Evolutionary conservation across 1,140 invertebrate species (phyloP), one percentile per base, ranked within the genome.

Genomic region (Trialeurodes vaporariorum): DNA sequence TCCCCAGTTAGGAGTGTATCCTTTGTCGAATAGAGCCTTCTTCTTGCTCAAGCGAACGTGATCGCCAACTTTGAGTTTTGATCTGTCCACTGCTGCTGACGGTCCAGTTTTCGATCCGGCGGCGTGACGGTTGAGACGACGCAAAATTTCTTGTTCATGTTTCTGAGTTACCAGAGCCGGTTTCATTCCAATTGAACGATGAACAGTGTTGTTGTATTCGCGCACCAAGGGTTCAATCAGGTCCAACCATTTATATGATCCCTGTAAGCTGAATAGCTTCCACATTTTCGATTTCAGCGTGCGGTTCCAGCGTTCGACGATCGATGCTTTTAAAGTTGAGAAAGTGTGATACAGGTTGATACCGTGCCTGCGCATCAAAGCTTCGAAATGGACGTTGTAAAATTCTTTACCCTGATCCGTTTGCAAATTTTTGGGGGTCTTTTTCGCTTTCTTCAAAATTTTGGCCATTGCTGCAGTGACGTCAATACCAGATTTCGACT

Each of bases 141-240:
- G n/a, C n/a, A n/a, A n/a, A n/a, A n/a, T n/a, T n/a, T n/a, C n/a
- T n/a, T n/a, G n/a, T n/a, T n/a, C n/a, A n/a, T n/a, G n/a, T n/a
- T 64, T 22, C n/a, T 64, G 25, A 69, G 65, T 76, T 1, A 58
- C 65, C 25, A 27, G 59, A 59, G 69, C 68, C 22, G 80, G 80
- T 61, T 69, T 73, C 70, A 75, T 76, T 73, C 73, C 72, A 23
- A 80, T 81, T n/a, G 74, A 79, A 62, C 76, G 60, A 76, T 82
- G 79, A 67, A 69, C 70, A 59, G 71, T 76, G 64, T 77, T 73
- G 74, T 82, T 82, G 69, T 82, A 82, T 40, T 72, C 62, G 22
- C 73, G 9, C 21, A 79, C 71, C 21, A 81, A 27, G 61, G 78
- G 61, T n/a, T 67, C 59, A 62, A 81, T 71, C 5, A 76, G 73